These are phyloP conservation scores for Triplophysa dalaica DNA, from an alignment of 2,113 vertebrate species.

Conservation along the genomic window DNA sequence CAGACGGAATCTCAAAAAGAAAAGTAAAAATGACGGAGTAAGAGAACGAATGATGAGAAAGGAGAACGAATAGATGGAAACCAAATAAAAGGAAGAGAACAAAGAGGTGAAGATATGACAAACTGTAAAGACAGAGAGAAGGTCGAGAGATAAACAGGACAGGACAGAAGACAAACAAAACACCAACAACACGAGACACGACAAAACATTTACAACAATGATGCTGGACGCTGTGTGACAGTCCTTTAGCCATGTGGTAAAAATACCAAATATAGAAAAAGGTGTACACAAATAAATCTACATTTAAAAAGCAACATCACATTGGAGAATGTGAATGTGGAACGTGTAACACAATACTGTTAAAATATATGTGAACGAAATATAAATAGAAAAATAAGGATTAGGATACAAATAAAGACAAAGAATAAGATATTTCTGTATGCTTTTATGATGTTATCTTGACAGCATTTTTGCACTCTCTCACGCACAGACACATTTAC, in stretches of 20 bases:
- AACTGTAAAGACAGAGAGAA: slow-evolving; percentile 30
- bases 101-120: slow-evolving; percentile 22
- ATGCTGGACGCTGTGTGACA: not conserved
- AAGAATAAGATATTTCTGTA: not conserved
- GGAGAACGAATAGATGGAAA: not conserved
- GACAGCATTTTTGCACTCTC: too few species aligned
- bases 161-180: slow-evolving; percentile 3
- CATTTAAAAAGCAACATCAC: slow-evolving; percentile 17
- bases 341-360: not conserved
- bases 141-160: slow-evolving; percentile 26
- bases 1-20: too few species aligned
- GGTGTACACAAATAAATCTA: slow-evolving; percentile 12
- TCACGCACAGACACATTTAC: too few species aligned
- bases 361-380: not conserved
- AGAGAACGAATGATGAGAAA: not conserved
- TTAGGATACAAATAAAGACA: not conserved
- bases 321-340: not conserved
- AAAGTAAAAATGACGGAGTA: not conserved
- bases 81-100: slow-evolving; percentile 11
- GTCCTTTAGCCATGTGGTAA: slow-evolving; percentile 10
- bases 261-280: not conserved
- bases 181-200: not conserved
- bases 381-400: not conserved
- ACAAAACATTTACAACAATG: slow-evolving; percentile 30
- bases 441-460: not conserved